phyloP scores from a whole-genome alignment of 2,888 invertebrate species.

The Pyrocoelia pectoralis region DNA sequence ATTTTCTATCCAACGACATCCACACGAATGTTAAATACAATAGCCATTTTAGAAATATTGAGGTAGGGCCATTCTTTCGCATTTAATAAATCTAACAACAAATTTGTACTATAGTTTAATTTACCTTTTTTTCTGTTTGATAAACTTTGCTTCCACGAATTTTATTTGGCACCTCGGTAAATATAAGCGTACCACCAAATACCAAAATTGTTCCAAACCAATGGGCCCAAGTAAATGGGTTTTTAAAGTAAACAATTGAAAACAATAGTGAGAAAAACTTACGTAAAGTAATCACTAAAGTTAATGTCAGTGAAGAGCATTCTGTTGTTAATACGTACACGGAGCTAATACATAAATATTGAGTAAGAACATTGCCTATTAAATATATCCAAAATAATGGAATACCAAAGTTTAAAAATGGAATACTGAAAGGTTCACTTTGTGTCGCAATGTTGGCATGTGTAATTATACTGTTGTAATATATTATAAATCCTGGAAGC shows the following conservation, averaged over 20 bases:
- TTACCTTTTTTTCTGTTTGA: neutral
- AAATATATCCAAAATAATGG: constrained; percentile 83
- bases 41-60: no score
- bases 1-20: no score
- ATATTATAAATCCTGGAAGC: constrained; percentile 85
- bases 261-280: constrained; percentile 96
- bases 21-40: no score
- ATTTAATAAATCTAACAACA: no score
- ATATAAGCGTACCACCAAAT: constrained; percentile 92
- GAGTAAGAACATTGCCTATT: constrained; percentile 84
- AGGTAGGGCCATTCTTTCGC: no score
- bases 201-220: constrained; percentile 92
- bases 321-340: constrained; percentile 95
- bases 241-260: constrained; percentile 93
- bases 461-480: constrained; percentile 78
- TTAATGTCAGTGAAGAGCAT: constrained; percentile 93
- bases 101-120: neutral
- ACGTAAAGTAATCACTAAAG: constrained; percentile 92
- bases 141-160: neutral
- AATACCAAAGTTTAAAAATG: constrained; percentile 67
- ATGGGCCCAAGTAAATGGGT: constrained; percentile 90
- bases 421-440: constrained; percentile 67
- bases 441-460: constrained; percentile 77
- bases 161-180: constrained; percentile 73
- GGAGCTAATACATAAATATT: constrained; percentile 93